Evolutionary conservation across 2,888 invertebrate species (phyloP), one percentile per base, ranked within the genome.

Genomic region (Athalia cordata): DNA sequence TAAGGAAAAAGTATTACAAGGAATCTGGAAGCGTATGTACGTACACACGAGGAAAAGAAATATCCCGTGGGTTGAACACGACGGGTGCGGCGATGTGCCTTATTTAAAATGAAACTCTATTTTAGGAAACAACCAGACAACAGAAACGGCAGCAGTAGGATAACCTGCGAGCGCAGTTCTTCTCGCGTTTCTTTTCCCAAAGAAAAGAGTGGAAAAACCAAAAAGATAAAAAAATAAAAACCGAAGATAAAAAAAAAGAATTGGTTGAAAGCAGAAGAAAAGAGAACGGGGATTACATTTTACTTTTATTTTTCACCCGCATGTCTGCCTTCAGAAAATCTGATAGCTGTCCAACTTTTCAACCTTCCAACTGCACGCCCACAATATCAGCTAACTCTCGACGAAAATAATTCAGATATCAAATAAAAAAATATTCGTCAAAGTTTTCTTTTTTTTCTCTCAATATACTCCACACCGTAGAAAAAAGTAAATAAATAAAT

Each of bases 51-150:
- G 66, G 68, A 52, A 52, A 68, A 55, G 55, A 55, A 55, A 7
- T 11, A 55, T 55, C 55, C 29, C 55, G 68, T 6, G 11, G 52
- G 43, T 15, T 68, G 29, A 29, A 29, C 1, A 29, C 29, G 68
- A 15, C 68, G n/a, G 68, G 52, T 52, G 55, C 50, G 50, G 43
- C 29, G 29, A 29, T 29, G 55, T 55, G 7, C 1, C 68, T 52
- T 68, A 68, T 68, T 68, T 52, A 68, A 55, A 68, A 68, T 52
- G 68, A 29, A 52, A 68, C 55, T 68, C 52, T 52, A 68, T 68
- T 68, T 55, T 52, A 15, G 68, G 55, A 68, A 68, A 68, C 55
- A 68, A 68, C 52, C 29, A 55, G 11, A 43, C 29, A 43, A 55
- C 68, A 11, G 29, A 6, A 55, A 66, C 47, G 29, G 29, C 49